phyloP scores from a whole-genome alignment of 2,797 vertebrate genomes.

The Girardinus metallicus region DNA sequence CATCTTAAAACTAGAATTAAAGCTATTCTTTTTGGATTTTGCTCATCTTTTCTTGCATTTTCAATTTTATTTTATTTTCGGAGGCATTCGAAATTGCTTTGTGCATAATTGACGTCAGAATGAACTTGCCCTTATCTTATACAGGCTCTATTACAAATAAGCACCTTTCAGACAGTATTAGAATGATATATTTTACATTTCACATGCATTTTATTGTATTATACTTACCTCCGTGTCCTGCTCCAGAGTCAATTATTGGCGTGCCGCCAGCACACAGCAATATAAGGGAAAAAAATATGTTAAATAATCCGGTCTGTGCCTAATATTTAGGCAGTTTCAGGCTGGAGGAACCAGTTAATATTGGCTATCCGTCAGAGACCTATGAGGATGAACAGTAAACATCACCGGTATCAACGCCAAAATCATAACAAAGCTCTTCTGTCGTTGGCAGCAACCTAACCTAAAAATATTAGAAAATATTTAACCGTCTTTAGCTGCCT shows the following conservation, averaged over 20 bases:
- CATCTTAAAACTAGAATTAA: neutral
- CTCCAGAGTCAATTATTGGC: slow-evolving; percentile 80
- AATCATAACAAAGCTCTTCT: slow-evolving; percentile 32
- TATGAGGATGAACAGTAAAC: slow-evolving; percentile 49
- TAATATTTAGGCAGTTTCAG: slow-evolving; percentile 46
- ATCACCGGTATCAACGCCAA: slow-evolving; percentile 46
- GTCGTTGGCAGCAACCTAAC: neutral
- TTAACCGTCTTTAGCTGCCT: slow-evolving; percentile 12
- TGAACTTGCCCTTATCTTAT: neutral
- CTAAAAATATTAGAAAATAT: slow-evolving; percentile 16
- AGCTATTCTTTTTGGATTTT: neutral
- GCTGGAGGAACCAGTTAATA: slow-evolving; percentile 48
- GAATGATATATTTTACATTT: neutral
- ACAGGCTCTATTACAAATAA: neutral
- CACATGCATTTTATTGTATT: neutral
- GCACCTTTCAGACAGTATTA: slow-evolving; percentile 5
- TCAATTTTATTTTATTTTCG: too few relatives aligned
- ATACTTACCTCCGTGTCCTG: slow-evolving; percentile 79
- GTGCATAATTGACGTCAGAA: neutral
- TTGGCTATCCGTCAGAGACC: slow-evolving; percentile 42
- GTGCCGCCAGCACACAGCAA: slow-evolving; percentile 58
- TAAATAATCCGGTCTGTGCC: slow-evolving; percentile 39
- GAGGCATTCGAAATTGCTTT: neutral
- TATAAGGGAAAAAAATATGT: slow-evolving; percentile 21
- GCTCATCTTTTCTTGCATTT: neutral